phyloP scores from a whole-genome alignment of 2,888 invertebrate species.

The Tribolium freemani region DNA sequence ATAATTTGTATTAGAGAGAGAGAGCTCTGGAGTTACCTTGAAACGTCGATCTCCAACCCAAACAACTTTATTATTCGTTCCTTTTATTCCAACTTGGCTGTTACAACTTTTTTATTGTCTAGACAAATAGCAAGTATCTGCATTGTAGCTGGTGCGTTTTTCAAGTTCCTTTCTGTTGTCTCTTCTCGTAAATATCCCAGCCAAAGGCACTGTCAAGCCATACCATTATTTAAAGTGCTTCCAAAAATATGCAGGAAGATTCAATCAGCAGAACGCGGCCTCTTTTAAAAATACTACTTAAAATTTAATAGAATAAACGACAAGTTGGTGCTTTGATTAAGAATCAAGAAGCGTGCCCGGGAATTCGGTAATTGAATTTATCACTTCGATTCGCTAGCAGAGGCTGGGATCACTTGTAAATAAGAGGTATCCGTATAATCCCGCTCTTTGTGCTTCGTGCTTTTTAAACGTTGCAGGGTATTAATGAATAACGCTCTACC shows the following conservation, averaged over 20 bases:
- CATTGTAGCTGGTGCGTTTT: slow-evolving; percentile 15
- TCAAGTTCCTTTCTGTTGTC: slow-evolving; percentile 7
- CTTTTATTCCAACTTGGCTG: slow-evolving; percentile 18
- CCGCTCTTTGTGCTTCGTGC: slow-evolving; percentile 18
- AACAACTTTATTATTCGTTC: slow-evolving; percentile 28
- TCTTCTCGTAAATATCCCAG: background rate
- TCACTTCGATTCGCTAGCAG: slow-evolving; percentile 25
- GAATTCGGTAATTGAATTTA: slow-evolving; percentile 36
- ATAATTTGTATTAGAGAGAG: slow-evolving; percentile 18
- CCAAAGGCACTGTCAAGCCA: background rate
- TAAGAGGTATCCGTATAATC: slow-evolving; percentile 25
- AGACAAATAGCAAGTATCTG: slow-evolving; percentile 26
- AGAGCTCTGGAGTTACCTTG: slow-evolving; percentile 17
- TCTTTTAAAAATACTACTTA: slow-evolving; percentile 32
- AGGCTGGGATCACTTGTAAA: slow-evolving; percentile 21
- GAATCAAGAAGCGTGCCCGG: slow-evolving; percentile 33
- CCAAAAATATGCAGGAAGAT: slow-evolving; percentile 18
- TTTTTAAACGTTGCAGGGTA: slow-evolving; percentile 18
- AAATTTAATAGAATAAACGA: slow-evolving; percentile 36
- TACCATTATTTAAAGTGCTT: slow-evolving; percentile 15
- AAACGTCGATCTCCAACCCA: slow-evolving; percentile 29
- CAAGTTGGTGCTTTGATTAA: slow-evolving; percentile 36
- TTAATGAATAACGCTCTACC: slow-evolving; percentile 31
- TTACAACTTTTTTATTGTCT: slow-evolving; percentile 26
- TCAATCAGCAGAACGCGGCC: slow-evolving; percentile 26